phyloP scores from a whole-genome alignment of 1,140 invertebrate species.

The Zaprionus tsacasi region DNA sequence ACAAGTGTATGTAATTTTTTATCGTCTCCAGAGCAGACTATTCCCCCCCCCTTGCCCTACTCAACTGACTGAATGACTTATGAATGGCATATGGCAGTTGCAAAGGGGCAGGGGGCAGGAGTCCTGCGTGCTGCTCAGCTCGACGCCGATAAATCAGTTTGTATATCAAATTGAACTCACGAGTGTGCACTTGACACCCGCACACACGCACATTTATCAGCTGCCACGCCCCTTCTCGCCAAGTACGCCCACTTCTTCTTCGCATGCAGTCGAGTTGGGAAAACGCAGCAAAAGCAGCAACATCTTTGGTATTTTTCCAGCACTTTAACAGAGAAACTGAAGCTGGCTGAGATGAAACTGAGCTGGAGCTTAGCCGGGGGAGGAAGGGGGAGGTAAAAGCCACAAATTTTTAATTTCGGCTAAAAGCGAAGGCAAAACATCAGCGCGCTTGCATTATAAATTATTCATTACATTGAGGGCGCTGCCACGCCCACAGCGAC shows the following conservation, averaged over 20 bases:
- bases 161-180: constrained; percentile 82
- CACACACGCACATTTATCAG: constrained; percentile 78
- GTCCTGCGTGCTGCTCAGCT: constrained; percentile 18
- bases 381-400: constrained; percentile 26
- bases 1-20: constrained; percentile 83
- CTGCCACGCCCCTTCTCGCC: background rate
- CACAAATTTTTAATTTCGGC: constrained; percentile 78
- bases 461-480: constrained; percentile 76
- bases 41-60: background rate
- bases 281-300: background rate
- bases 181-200: constrained; percentile 78
- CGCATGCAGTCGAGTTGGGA: background rate
- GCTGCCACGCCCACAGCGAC: constrained; percentile 26
- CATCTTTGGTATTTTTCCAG: constrained; percentile 14
- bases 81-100: constrained; percentile 68
- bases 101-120: background rate
- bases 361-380: too few relatives aligned
- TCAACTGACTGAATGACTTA: constrained; percentile 67
- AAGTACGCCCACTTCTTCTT: background rate
- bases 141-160: constrained; percentile 79
- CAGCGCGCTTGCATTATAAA: constrained; percentile 68
- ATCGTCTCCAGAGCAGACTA: constrained; percentile 62
- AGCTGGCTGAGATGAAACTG: constrained; percentile 7
- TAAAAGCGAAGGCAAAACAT: constrained; percentile 65
- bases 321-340: constrained; percentile 48